phyloP scores from a whole-genome alignment of 1,140 invertebrate genomes.

The Pseudobourletiella spinata region DNA sequence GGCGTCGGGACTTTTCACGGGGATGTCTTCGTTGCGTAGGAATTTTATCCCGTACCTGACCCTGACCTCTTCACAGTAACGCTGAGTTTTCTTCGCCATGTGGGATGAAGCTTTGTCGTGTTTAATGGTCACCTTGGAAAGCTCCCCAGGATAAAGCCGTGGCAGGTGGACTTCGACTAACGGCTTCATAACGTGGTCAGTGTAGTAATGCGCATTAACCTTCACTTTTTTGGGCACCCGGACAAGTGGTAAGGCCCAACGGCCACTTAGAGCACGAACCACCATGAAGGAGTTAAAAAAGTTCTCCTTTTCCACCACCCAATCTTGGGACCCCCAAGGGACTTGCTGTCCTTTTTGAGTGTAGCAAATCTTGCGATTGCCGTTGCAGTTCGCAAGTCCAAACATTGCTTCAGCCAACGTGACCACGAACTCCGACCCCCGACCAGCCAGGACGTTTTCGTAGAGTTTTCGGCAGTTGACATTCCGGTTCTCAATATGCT shows the following conservation, averaged over 20 bases:
- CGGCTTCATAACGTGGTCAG: not conserved
- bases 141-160: constrained; percentile 2
- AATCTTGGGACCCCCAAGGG: not conserved
- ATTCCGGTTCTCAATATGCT: constrained; percentile 1
- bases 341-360: not conserved
- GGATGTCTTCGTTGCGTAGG: constrained; percentile 14
- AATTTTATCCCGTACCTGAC: not conserved
- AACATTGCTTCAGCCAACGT: constrained; percentile 18
- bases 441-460: not conserved
- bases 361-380: constrained; percentile 3
- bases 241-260: constrained; percentile 8
- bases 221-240: constrained; percentile 6
- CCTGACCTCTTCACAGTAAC: not conserved
- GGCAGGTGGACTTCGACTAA: constrained; percentile 3
- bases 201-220: constrained; percentile 11
- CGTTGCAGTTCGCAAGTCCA: not conserved
- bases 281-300: constrained; percentile 14
- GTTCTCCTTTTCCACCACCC: constrained; percentile 10
- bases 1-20: constrained; percentile 14
- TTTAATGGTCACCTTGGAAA: constrained; percentile 9
- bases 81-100: not conserved
- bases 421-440: constrained; percentile 5
- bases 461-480: constrained; percentile 2
- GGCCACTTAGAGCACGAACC: constrained; percentile 8
- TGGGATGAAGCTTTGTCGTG: constrained; percentile 7